Evolutionary conservation across 2,797 vertebrate genomes (phyloP), one percentile per base, ranked within the genome.

Genomic region (Pantherophis vulpinus): DNA sequence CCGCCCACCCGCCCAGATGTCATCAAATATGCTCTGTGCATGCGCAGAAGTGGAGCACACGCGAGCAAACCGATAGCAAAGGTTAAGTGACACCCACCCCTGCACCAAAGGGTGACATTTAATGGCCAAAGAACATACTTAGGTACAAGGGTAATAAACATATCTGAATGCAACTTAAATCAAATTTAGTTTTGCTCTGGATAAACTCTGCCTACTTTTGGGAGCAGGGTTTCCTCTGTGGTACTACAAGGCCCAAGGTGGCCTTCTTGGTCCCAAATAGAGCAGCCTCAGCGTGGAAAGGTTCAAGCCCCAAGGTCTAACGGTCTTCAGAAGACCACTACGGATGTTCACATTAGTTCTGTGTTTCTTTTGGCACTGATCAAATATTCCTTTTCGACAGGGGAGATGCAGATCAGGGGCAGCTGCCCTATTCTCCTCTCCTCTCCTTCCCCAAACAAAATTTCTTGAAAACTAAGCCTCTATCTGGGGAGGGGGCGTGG

Each of bases 391-490:
- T 54, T 93, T 86, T 54, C 47, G 51, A 60, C 51, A 25, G 18
- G 25, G n/a, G 66, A 86, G 70, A 79, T 89, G 66, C 25, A 91
- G 90, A 29, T 63, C 66, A 55, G 29, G 86, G 29, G 11, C 29
- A 29, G 55, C 16, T 0, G 5, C 37, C 60, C 29, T n/a, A 16
- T 32, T 2, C 42, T 5, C 14, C 55, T 1, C 55, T 5, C 14
- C 55, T 1, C 18, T 13, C 42, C 12, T 51, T 23, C 66, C 63
- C 51, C 51, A 25, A 25, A n/a, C n/a, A 32, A 51, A 88, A 60
- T 87, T 90, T 90, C 83, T 86, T 90, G 42, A 54, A 91, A 90
- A 37, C 25, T 54, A 90, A n/a, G 59, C 25, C 20, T 94, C 92
- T 89, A 23, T 58, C 27, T 37, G 18, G 42, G 29, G 83, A 23